Conservation (phyloP, 2,888 invertebrate species). For the Ennomos fuscantarius region DNA sequence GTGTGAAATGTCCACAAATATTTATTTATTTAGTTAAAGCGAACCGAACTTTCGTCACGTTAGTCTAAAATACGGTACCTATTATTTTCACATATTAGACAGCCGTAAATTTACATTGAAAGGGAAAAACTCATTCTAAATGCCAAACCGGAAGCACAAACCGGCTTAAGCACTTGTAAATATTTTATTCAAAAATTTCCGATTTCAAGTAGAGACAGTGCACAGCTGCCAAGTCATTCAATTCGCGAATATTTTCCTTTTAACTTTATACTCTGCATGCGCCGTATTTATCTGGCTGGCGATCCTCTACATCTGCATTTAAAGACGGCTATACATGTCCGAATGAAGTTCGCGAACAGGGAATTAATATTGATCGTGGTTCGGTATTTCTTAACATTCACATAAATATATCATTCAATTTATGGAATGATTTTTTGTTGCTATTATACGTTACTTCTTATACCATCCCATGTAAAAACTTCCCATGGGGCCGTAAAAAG, state of each 20-base stretch:
- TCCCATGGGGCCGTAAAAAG: too few relatives aligned
- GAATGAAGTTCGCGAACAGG: constrained; percentile 9
- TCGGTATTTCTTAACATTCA: too few relatives aligned
- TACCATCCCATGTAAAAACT: too few relatives aligned
- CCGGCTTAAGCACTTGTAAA: constrained; percentile 28
- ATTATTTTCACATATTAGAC: background rate
- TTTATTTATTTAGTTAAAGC: too few relatives aligned
- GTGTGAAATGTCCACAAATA: too few relatives aligned
- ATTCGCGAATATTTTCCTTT: constrained; percentile 51
- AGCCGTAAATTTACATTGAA: constrained; percentile 10
- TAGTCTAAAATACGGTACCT: too few relatives aligned
- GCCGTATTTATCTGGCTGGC: constrained; percentile 63
- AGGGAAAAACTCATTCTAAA: constrained; percentile 19
- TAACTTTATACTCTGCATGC: constrained; percentile 46
- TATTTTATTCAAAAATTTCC: constrained; percentile 39
- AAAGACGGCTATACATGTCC: constrained; percentile 52
- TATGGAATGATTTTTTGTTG: too few relatives aligned
- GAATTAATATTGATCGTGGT: constrained; percentile 2
- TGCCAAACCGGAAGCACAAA: constrained; percentile 31
- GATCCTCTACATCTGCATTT: constrained; percentile 72
- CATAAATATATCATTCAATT: too few relatives aligned
- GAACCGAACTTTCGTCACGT: background rate
- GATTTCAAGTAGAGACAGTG: constrained; percentile 34
- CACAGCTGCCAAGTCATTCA: constrained; percentile 49
- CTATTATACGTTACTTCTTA: too few relatives aligned